phyloP scores from a whole-genome alignment of 2,888 invertebrate genomes.

The Ophion obscuratus region DNA sequence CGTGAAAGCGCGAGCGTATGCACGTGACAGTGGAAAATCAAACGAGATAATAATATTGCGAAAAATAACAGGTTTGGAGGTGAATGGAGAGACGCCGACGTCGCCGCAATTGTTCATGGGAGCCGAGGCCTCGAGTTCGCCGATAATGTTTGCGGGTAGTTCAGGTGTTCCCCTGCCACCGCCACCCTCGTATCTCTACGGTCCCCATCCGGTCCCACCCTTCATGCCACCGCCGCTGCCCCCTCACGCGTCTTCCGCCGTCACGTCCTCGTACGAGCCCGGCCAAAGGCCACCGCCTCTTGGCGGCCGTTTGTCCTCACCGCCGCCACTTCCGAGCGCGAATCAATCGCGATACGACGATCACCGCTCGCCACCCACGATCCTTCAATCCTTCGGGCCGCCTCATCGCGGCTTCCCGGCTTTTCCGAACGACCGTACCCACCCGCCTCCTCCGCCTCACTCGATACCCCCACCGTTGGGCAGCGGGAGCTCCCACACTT shows the following conservation, averaged over 20 bases:
- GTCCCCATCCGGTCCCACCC: slow-evolving; percentile 85
- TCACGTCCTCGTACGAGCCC: slow-evolving; percentile 80
- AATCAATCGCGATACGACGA: slow-evolving; percentile 80
- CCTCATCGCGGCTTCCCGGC: slow-evolving; percentile 79
- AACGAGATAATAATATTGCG: neutral
- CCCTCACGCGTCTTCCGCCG: slow-evolving; percentile 83
- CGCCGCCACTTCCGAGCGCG: slow-evolving; percentile 87
- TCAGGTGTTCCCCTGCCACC: slow-evolving; percentile 84
- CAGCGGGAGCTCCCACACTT: slow-evolving; percentile 71
- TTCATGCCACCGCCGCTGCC: slow-evolving; percentile 85
- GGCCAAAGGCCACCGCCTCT: slow-evolving; percentile 84
- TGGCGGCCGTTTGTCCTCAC: slow-evolving; percentile 82
- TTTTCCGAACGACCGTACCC: slow-evolving; percentile 85
- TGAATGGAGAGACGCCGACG: slow-evolving; percentile 85
- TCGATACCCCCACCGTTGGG: slow-evolving; percentile 80
- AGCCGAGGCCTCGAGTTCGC: slow-evolving; percentile 82
- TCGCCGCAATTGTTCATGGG: slow-evolving; percentile 83
- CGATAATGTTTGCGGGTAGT: slow-evolving; percentile 84
- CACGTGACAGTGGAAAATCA: neutral
- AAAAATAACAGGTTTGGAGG: slow-evolving; percentile 82
- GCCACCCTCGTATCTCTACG: slow-evolving; percentile 83
- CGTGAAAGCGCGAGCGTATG: neutral
- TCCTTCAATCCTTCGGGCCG: slow-evolving; percentile 71
- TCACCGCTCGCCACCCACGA: slow-evolving; percentile 77
- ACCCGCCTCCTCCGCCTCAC: slow-evolving; percentile 80